phyloP scores from a whole-genome alignment of 2,113 vertebrate genomes.

The Atractosteus spatula region DNA sequence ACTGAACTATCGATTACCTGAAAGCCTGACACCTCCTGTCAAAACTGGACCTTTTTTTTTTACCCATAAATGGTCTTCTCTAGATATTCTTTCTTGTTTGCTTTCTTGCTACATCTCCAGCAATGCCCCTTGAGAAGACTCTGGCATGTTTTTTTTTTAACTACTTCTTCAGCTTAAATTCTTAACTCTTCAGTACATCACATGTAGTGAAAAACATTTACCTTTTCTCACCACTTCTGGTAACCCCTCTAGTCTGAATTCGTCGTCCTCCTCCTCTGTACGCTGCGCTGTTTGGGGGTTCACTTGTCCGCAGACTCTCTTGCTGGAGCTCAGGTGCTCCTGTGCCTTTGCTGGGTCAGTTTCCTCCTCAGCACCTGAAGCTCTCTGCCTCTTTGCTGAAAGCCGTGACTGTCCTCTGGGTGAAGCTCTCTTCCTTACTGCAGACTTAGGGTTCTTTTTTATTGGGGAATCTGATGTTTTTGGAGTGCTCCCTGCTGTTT shows the following conservation, averaged over 20 bases:
- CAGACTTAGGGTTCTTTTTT: not conserved
- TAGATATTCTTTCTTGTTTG: no score
- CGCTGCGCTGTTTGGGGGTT: constrained; percentile 35
- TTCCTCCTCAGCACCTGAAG: constrained; percentile 32
- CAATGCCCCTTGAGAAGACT: no score
- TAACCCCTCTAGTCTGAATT: constrained; percentile 71
- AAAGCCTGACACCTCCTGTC: no score
- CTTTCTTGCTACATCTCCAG: no score
- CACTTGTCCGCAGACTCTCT: constrained; percentile 38
- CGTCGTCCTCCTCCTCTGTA: constrained; percentile 30
- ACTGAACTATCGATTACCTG: no score
- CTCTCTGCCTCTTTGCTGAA: constrained; percentile 64
- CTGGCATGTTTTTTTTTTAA: no score
- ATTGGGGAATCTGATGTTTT: not conserved
- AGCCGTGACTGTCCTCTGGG: constrained; percentile 37
- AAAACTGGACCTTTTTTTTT: no score
- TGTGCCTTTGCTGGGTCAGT: constrained; percentile 46
- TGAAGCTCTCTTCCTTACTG: constrained; percentile 37
- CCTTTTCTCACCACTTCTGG: constrained; percentile 81
- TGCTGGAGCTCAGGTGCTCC: constrained; percentile 65
- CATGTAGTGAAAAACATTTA: constrained; percentile 31
- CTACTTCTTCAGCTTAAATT: no score
- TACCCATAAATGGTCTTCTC: no score
- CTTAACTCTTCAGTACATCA: no score
- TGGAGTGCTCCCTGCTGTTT: not conserved